Evolutionary conservation across 2,113 vertebrate genomes (phyloP).

Genomic region (Eidolon helvum): DNA sequence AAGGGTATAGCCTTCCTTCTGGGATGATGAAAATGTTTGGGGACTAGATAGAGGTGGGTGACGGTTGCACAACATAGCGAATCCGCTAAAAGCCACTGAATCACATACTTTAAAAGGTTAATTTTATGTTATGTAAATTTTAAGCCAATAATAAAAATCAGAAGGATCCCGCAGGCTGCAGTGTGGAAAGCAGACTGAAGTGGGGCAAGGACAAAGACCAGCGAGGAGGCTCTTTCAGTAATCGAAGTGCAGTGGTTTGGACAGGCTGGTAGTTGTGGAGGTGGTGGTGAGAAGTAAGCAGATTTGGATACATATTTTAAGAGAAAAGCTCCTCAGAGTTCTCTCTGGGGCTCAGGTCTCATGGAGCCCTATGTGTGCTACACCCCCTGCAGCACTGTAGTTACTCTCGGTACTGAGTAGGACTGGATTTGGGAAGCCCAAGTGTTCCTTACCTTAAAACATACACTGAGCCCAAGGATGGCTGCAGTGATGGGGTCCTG

Average conservation of each 20-base stretch:
- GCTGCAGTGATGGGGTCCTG: not conserved
- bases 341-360: not conserved
- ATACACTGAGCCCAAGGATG: not conserved
- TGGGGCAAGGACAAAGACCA: not conserved
- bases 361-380: not conserved
- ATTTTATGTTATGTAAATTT: not conserved
- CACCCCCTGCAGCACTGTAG: no score
- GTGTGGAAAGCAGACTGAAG: not conserved
- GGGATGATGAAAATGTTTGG: not conserved
- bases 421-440: not conserved
- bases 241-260: not conserved
- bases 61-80: not conserved
- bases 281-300: not conserved
- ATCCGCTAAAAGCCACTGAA: not conserved
- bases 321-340: not conserved
- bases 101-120: not conserved
- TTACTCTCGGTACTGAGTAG: not conserved
- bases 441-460: not conserved
- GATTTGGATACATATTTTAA: not conserved
- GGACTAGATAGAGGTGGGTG: not conserved
- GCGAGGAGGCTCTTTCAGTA: fast-evolving
- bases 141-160: not conserved
- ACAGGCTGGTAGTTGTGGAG: fast-evolving
- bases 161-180: not conserved
- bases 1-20: not conserved